Evolutionary conservation across 2,888 invertebrate species (phyloP).

Genomic region (Galerucella calmariensis): DNA sequence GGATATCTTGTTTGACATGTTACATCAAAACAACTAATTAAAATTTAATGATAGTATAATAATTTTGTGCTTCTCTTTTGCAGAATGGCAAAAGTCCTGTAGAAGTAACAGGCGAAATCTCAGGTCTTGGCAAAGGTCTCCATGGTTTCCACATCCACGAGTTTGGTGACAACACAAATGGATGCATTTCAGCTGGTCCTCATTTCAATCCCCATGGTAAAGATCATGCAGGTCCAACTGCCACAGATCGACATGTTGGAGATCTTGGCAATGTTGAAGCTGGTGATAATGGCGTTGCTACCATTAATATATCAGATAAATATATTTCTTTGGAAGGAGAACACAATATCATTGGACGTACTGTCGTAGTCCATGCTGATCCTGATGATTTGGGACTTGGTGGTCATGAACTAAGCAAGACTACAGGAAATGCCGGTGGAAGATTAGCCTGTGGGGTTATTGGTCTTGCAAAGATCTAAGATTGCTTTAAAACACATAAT

Average conservation of each 20-base stretch:
- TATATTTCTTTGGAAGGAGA: slow-evolving; percentile 76
- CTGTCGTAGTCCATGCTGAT: slow-evolving; percentile 91
- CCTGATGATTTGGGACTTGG: slow-evolving; percentile 91
- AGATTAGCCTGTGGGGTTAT: slow-evolving; percentile 91
- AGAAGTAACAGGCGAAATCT: slow-evolving; percentile 83
- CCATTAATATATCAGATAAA: slow-evolving; percentile 73
- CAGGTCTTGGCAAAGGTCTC: slow-evolving; percentile 79
- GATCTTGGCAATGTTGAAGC: slow-evolving; percentile 82
- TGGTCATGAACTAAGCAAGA: slow-evolving; percentile 90
- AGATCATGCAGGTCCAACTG: slow-evolving; percentile 86
- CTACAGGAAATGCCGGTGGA: slow-evolving; percentile 95
- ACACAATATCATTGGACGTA: slow-evolving; percentile 84
- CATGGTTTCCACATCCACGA: slow-evolving; percentile 97
- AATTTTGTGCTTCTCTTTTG: slow-evolving; percentile 18
- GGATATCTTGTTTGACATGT: too few relatives aligned
- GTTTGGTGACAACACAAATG: slow-evolving; percentile 95
- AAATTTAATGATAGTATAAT: background rate
- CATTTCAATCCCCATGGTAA: slow-evolving; percentile 89
- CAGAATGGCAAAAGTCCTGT: slow-evolving; percentile 71
- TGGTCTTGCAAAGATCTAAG: slow-evolving; percentile 71
- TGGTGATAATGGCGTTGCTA: slow-evolving; percentile 72
- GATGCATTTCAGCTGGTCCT: slow-evolving; percentile 93
- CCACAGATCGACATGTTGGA: slow-evolving; percentile 83
- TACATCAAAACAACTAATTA: too few relatives aligned
- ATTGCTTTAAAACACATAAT: background rate